Evolutionary conservation across 2,888 invertebrate species (phyloP).

Genomic region (Drosophila birchii): DNA sequence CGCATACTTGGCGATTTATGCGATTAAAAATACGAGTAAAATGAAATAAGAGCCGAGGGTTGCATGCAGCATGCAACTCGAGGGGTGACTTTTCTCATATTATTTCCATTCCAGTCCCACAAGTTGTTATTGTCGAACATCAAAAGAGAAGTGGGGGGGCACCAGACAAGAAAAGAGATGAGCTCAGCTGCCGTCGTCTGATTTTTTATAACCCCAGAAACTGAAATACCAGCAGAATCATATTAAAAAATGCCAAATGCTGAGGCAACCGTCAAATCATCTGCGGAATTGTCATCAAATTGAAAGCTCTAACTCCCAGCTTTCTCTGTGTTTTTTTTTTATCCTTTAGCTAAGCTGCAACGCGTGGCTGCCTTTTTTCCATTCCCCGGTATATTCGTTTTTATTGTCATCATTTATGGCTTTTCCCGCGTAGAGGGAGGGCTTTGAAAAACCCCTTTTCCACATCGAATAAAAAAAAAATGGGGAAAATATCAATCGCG

Average conservation of each 20-base stretch:
- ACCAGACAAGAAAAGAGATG: slow-evolving; percentile 44
- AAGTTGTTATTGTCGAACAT: slow-evolving; percentile 58
- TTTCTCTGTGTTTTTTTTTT: slow-evolving; percentile 2
- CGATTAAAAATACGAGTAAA: slow-evolving; percentile 65
- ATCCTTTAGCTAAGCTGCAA: slow-evolving; percentile 68
- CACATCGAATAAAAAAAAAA: background rate
- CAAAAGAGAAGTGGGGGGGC: background rate
- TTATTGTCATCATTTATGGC: slow-evolving; percentile 66
- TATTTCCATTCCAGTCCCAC: slow-evolving; percentile 4
- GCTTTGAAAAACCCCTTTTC: slow-evolving; percentile 21
- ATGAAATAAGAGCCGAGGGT: slow-evolving; percentile 49
- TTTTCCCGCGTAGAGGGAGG: slow-evolving; percentile 1
- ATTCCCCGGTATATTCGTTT: slow-evolving; percentile 52
- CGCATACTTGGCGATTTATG: slow-evolving; percentile 78
- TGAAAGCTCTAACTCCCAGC: slow-evolving; percentile 60
- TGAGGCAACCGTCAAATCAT: slow-evolving; percentile 79
- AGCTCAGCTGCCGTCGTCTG: slow-evolving; percentile 71
- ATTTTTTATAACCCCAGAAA: slow-evolving; percentile 58
- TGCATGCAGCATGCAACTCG: slow-evolving; percentile 33
- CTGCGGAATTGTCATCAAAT: slow-evolving; percentile 79
- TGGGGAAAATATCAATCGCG: slow-evolving; percentile 38
- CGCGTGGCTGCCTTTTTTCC: slow-evolving; percentile 71
- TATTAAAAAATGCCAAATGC: slow-evolving; percentile 79
- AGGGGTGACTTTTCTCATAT: slow-evolving; percentile 16
- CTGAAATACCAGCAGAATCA: slow-evolving; percentile 58